Conservation (phyloP, 2,888 invertebrate genomes). For the Drosophila hamatofila region DNA sequence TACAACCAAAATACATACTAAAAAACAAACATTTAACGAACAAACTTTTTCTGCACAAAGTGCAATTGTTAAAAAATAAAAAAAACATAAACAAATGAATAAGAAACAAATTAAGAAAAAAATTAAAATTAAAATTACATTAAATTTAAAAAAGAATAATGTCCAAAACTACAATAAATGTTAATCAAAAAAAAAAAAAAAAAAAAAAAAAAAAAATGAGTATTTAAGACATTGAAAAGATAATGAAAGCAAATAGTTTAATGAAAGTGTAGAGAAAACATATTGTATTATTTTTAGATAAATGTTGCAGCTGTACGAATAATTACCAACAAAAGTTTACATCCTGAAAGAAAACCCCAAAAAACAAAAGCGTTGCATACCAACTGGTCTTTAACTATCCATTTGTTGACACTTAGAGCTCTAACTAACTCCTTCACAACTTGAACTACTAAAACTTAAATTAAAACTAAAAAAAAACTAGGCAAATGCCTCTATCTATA, state of each 20-base stretch:
- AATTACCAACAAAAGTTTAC: constrained; percentile 29
- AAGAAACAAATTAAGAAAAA: too few species aligned
- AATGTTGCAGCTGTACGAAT: constrained; percentile 60
- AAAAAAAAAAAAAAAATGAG: neutral
- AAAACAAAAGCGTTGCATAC: constrained; percentile 6
- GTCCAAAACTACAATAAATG: constrained; percentile 49
- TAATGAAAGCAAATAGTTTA: constrained; percentile 23
- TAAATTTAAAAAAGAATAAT: constrained; percentile 26
- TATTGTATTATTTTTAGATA: constrained; percentile 72
- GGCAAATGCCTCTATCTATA: constrained; percentile 14
- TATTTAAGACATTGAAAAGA: constrained; percentile 9
- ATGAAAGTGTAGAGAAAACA: constrained; percentile 21
- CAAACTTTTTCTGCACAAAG: constrained; percentile 48
- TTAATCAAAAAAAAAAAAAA: constrained; percentile 26
- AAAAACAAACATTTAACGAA: neutral
- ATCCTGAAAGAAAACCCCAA: neutral
- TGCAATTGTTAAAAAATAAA: constrained; percentile 18
- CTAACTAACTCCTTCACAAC: constrained; percentile 20
- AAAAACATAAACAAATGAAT: constrained; percentile 20
- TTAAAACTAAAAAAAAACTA: constrained; percentile 2
- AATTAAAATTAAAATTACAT: constrained; percentile 4
- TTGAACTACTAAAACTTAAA: constrained; percentile 15
- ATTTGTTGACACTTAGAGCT: constrained; percentile 27
- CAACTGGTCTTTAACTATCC: constrained; percentile 30
- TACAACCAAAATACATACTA: constrained; percentile 38